phyloP scores from a whole-genome alignment of 2,113 vertebrate species.

The Dendrocopos noguchii region DNA sequence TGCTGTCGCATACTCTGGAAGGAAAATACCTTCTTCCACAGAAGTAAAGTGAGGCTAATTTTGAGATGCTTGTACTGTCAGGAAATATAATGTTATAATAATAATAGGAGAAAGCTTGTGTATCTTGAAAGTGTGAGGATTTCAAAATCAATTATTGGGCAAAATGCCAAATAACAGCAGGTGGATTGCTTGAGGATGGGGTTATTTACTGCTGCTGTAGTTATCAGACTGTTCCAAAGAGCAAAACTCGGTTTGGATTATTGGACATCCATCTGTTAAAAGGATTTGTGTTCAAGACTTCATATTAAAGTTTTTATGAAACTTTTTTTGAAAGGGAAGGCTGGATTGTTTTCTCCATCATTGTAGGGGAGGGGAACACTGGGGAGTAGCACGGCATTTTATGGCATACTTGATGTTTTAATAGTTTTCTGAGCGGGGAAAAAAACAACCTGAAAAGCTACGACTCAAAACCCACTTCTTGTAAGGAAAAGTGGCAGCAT shows the following conservation, averaged over 20 bases:
- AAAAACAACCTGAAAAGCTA: background rate
- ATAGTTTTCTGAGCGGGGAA: background rate
- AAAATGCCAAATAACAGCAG: background rate
- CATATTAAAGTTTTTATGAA: background rate
- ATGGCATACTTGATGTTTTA: background rate
- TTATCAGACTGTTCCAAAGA: background rate
- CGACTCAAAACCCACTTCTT: background rate
- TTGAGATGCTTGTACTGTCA: background rate
- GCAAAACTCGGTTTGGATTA: background rate
- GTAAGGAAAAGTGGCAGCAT: background rate
- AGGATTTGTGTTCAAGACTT: background rate
- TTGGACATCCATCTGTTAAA: background rate
- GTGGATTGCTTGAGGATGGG: background rate
- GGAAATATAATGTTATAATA: background rate
- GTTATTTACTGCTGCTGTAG: background rate
- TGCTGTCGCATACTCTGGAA: background rate
- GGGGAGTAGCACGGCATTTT: background rate
- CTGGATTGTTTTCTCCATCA: background rate
- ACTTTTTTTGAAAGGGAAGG: background rate
- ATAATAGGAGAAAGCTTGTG: background rate
- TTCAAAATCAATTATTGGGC: background rate
- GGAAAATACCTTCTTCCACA: background rate
- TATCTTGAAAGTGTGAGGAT: background rate
- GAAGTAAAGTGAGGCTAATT: background rate
- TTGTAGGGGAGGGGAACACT: background rate